phyloP scores from a whole-genome alignment of 2,797 vertebrate species.

The Pogoniulus pusillus region DNA sequence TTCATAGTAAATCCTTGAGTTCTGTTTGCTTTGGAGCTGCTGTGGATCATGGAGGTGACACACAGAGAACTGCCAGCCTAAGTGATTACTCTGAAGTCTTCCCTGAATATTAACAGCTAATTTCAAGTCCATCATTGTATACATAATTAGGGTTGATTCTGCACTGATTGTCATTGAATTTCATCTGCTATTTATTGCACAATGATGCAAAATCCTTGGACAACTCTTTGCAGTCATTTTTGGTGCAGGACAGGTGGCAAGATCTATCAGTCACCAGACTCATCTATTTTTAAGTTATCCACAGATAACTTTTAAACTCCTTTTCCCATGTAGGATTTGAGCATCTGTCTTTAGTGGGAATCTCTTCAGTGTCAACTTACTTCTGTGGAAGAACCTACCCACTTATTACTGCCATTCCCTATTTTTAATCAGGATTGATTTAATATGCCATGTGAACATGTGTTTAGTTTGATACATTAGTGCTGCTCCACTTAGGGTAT shows the following conservation, averaged over 20 bases:
- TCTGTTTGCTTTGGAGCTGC: not conserved
- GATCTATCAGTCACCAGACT: not conserved
- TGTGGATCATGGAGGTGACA: conserved; percentile 7
- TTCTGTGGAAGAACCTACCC: not conserved
- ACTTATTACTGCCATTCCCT: not conserved
- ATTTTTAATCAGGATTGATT: not conserved
- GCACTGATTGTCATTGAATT: conserved; percentile 64
- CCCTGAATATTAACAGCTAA: conserved; percentile 59
- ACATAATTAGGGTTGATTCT: conserved; percentile 56
- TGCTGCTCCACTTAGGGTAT: not conserved
- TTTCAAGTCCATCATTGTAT: conserved; percentile 49
- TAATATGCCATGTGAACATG: not conserved
- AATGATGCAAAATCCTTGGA: not conserved
- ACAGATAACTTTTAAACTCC: not conserved
- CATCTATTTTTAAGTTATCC: conserved; percentile 7
- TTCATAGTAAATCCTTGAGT: not conserved
- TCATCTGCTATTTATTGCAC: conserved; percentile 44
- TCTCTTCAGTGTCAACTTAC: not conserved
- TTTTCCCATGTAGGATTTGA: not conserved
- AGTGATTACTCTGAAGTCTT: conserved; percentile 46
- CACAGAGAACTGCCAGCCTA: not conserved
- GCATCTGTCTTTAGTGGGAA: not conserved
- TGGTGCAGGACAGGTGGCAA: not conserved
- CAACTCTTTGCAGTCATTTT: not conserved
- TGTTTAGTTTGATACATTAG: not conserved